These are phyloP conservation scores for Drosophila colorata DNA, from an alignment of 2,888 invertebrate species.

Conservation along the genomic window DNA sequence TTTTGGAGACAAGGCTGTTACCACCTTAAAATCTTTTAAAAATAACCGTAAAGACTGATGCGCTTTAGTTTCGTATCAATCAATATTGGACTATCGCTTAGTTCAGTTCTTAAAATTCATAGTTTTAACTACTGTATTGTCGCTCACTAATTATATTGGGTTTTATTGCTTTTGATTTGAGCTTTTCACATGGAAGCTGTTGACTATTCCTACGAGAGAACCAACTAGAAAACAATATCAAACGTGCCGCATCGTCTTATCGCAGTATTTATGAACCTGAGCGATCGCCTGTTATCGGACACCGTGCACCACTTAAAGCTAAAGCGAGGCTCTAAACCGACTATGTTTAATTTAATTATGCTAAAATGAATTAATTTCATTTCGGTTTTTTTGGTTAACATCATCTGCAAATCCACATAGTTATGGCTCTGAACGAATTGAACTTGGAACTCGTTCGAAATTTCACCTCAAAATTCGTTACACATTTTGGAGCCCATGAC, in stretches of 20 bases:
- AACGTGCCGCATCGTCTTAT: constrained; percentile 77
- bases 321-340: constrained; percentile 37
- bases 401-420: constrained; percentile 73
- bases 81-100: not conserved
- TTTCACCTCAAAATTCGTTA: constrained; percentile 65
- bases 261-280: constrained; percentile 75
- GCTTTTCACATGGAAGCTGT: constrained; percentile 17
- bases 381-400: constrained; percentile 47
- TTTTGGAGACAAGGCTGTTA: not conserved
- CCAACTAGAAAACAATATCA: constrained; percentile 50
- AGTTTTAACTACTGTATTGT: constrained; percentile 23
- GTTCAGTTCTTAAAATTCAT: not conserved
- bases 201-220: constrained; percentile 6
- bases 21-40: too few relatives aligned
- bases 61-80: not conserved
- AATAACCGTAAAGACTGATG: not conserved
- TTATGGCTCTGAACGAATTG: constrained; percentile 77
- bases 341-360: constrained; percentile 78
- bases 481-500: constrained; percentile 64
- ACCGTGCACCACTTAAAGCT: constrained; percentile 65
- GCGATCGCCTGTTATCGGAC: constrained; percentile 58
- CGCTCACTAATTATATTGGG: constrained; percentile 6
- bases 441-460: constrained; percentile 41
- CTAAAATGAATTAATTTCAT: constrained; percentile 66
- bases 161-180: constrained; percentile 15